Evolutionary conservation across 1,140 invertebrate species (phyloP).

Genomic region (Coptotermes formosanus): DNA sequence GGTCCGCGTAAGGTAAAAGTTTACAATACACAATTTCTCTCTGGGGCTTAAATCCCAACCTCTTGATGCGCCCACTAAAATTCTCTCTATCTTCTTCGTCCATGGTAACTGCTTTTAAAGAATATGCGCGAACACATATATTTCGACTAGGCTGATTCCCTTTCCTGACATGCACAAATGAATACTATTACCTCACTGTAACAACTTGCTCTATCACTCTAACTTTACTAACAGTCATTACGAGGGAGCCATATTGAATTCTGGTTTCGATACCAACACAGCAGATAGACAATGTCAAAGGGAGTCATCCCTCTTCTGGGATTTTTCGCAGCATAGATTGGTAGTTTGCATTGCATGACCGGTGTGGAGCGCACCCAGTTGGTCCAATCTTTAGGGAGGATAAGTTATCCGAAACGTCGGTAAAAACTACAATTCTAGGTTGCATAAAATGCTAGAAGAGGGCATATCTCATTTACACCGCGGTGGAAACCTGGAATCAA

Average conservation of each 20-base stretch:
- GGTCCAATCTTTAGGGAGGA: no score
- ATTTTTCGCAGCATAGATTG: no score
- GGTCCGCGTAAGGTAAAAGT: constrained; percentile 63
- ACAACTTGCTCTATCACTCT: constrained; percentile 4
- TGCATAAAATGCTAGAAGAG: no score
- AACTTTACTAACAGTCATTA: not conserved
- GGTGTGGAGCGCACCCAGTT: no score
- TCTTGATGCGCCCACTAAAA: constrained; percentile 25
- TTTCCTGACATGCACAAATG: not conserved
- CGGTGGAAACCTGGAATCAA: no score
- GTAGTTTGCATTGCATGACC: no score
- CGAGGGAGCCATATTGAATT: not conserved
- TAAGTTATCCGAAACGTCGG: no score
- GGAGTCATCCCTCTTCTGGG: no score
- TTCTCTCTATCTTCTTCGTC: constrained; percentile 24
- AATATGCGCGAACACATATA: not conserved
- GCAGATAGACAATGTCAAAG: no score
- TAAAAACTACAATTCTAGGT: no score
- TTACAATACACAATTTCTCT: constrained; percentile 65
- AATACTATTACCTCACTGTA: not conserved
- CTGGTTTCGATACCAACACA: not conserved
- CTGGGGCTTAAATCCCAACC: constrained; percentile 50
- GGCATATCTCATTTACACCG: no score
- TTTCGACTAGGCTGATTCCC: not conserved
- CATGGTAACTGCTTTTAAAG: constrained; percentile 1